Evolutionary conservation across 1,140 invertebrate genomes (phyloP).

Genomic region (Parapsyche elsis): DNA sequence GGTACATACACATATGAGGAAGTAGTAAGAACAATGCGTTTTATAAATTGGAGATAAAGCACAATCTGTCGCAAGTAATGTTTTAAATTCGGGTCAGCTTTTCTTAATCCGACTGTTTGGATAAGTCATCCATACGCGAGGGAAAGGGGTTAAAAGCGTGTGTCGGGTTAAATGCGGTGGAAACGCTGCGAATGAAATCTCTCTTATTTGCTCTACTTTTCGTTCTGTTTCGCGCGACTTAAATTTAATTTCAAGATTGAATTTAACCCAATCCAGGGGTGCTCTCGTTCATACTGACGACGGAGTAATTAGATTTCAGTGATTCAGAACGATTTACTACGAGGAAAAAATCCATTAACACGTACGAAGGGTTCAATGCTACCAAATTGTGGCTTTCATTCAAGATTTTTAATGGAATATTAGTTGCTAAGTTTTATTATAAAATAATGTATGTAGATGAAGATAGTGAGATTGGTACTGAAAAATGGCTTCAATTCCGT

Average conservation of each 20-base stretch:
- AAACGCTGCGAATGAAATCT: conserved; percentile 3
- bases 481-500: too few relatives aligned
- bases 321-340: neutral
- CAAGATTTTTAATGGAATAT: too few relatives aligned
- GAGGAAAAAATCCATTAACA: neutral
- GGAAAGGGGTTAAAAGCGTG: too few relatives aligned
- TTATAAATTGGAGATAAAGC: too few relatives aligned
- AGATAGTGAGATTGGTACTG: too few relatives aligned
- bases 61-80: too few relatives aligned
- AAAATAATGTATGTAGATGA: too few relatives aligned
- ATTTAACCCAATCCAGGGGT: conserved; percentile 11
- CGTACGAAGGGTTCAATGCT: neutral
- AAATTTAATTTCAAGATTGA: conserved; percentile 27
- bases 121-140: too few relatives aligned
- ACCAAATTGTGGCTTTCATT: neutral
- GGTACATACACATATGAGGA: too few relatives aligned
- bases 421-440: too few relatives aligned
- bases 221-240: neutral
- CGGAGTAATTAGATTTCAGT: neutral
- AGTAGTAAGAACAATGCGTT: too few relatives aligned
- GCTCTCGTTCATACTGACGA: neutral
- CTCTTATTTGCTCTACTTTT: conserved; percentile 19
- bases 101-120: neutral
- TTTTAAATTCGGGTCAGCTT: neutral
- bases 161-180: too few relatives aligned